Base-by-base conservation (phyloP, 2,113 vertebrate genomes). In the Marmota flaviventris region DNA sequence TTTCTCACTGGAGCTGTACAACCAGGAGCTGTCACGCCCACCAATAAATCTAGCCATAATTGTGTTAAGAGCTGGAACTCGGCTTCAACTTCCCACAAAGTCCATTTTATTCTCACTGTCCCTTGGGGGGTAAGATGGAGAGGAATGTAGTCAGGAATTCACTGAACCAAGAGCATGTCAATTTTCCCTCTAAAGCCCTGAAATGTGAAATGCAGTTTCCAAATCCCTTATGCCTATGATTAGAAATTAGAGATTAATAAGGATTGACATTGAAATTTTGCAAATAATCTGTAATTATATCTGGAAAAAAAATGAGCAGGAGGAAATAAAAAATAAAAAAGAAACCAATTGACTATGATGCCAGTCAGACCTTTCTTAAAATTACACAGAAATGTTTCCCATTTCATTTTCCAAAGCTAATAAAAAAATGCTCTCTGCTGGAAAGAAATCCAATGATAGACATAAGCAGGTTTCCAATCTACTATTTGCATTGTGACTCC, bases 221-320 rank as follows among this genome's bases (percentile, higher is more conserved):
- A 98, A 98, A 83, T 95, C 98, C 89, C 91, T 98, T 98, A 96
- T 86, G 96, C 65, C 87, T 98, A 94, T 98, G 98, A 98, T 98
- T 98, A 98, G 98, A 98, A 98, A 98, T 99, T 98, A 99, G 98
- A 98, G 94, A 98, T 98, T 98, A 99, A 99, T 98, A 98, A 98
- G 96, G 98, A 99, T 98, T 99, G 99, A 98, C 98, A 98, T 87
- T 91, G 97, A 98, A 96, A 97, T 98, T 98, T 98, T 98, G 95
- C 97, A 98, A 97, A 98, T 96, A 98, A 98, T 98, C 97, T 98
- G 88, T 98, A 98, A 99, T 99, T 99, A 98, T 93, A 98, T 72
- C 85, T 98, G 96, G 45, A 9, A 98, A 98, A 94, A 58, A 98
- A 98, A 98, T 97, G 97, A 98, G 98, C 97, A 98, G 85, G 92